Evolutionary conservation across 92 coral and sea anemone genomes (phyloP), one percentile per base, ranked within the genome.

Genomic region (Palythoa caribaeorum): DNA sequence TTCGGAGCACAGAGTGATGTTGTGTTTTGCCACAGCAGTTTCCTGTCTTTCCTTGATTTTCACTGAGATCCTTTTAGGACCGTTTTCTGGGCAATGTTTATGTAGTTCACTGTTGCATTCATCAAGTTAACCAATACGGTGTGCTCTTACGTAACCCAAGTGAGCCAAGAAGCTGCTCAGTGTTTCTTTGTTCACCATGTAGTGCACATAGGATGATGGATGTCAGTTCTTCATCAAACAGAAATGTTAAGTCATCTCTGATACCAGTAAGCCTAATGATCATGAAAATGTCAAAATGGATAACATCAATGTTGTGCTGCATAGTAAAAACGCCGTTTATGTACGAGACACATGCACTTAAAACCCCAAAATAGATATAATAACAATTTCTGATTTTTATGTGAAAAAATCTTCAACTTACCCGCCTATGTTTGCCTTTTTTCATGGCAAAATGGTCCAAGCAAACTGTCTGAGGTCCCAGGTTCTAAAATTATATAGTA

Each of bases 391-490:
- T 53, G 60, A 53, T 9, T 53, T 53, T 53, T 53, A 53, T 53
- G 60, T 53, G 60, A 53, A 11, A 53, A 53, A 53, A 11, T 1
- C 14, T 53, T 11, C 60, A 71, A 71, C 76, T 28, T 38, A 71
- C 76, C 76, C 44, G 11, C 76, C 76, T 28, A 71, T 85, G 60
- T 90, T 90, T 13, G 92, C 28, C 92, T 70, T 78, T 85, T 11
- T 50, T 15, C n/a, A 52, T 69, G 14, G 48, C 53, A 35, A 90
- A 84, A 90, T 90, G 87, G 17, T 86, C 85, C 57, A 85, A 28
- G 39, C 92, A 90, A 70, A 90, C 89, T 8, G 92, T 15, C 71
- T 85, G 73, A 10, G 89, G 77, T 84, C 92, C 87, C 60, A 90
- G 48, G 5, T 85, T 89, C 84, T 86, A 90, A 9, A 53, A 53